Base-by-base conservation (phyloP, 2,888 invertebrate genomes). In the Clivina fossor region DNA sequence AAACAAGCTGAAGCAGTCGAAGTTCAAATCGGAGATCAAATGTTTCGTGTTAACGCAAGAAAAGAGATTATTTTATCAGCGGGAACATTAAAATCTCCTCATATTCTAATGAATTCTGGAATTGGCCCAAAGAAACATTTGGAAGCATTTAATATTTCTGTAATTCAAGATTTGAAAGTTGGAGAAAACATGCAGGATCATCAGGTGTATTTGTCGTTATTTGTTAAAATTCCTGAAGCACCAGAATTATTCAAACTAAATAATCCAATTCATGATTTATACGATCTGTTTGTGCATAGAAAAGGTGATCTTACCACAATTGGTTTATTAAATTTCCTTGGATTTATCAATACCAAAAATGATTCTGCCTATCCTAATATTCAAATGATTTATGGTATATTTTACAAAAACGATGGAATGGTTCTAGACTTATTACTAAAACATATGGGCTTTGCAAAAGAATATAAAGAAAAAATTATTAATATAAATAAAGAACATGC, bases 71-170 rank as follows among this genome's bases (percentile, higher is more conserved):
- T 84, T 54, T 64, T 84, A 16, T 74, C 80, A 9, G 81, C 78
- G 1, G 85, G 85, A 1, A 76, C 84, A 2, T 78, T 86, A 61
- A 85, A 84, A 66, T 77, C 81, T 16, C 80, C 83, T 0, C 82
- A 84, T 64, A 65, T 84, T 9, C 69, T 84, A 13, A 78, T 82
- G 79, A 65, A 83, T 28, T 81, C 81, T 4, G 83, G 83, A 1
- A 69, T 80, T 2, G 76, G 76, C 3, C 76, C 74, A 1, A 64
- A 61, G 20, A 64, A 70, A 7, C 73, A 75, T 54, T 66, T 76
- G 2, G 56, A 68, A 28, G 62, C 69, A 22, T 57, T 69, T 8
- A 67, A 66, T 3, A 70, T 74, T 32, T 67, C 69, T 1, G 68
- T 75, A 1, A 54, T 77, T 2, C 64, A 69, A 16, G 71, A 78